phyloP scores from a whole-genome alignment of 2,888 invertebrate species.

The Hipparchia semele region DNA sequence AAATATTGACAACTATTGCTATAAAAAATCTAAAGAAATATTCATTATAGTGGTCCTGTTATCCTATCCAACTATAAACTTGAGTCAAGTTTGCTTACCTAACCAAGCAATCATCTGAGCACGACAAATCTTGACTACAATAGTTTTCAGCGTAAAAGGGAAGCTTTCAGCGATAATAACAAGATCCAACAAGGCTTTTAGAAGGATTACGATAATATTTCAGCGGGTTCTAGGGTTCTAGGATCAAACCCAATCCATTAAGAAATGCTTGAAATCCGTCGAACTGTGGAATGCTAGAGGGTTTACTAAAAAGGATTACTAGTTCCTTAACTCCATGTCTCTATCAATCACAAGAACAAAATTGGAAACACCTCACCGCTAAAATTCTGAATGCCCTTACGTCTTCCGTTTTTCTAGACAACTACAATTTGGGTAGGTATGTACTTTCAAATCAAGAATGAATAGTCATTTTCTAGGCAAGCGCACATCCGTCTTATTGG shows the following conservation, averaged over 20 bases:
- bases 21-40: no score
- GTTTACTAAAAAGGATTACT: background rate
- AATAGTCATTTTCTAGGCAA: no score
- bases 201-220: constrained; percentile 25
- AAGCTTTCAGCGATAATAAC: constrained; percentile 12
- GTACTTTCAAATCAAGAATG: no score
- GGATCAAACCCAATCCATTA: constrained; percentile 21
- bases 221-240: constrained; percentile 19
- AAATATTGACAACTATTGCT: no score
- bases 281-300: constrained; percentile 6
- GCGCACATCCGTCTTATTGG: no score
- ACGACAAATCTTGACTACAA: background rate
- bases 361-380: no score
- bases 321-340: background rate
- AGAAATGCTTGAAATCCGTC: constrained; percentile 18
- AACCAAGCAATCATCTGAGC: background rate
- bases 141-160: background rate
- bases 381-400: no score
- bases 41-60: background rate
- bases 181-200: constrained; percentile 20
- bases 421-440: no score
- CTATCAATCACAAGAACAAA: no score
- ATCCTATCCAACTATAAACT: background rate
- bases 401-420: no score
- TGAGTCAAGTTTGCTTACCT: background rate